Base-by-base conservation (phyloP, 2,888 invertebrate species). In the Lycia hirtaria region DNA sequence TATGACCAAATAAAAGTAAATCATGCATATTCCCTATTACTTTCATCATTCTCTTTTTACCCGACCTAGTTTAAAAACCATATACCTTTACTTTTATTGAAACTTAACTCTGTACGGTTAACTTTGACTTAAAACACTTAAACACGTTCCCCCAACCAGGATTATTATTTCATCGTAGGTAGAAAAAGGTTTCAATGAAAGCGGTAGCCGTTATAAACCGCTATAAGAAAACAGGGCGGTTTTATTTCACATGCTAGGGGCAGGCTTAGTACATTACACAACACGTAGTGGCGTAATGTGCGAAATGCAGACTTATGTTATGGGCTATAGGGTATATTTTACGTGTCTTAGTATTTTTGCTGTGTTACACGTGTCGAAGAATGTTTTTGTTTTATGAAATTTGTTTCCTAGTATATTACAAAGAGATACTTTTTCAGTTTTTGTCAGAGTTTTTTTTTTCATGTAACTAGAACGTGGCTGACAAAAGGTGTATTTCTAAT, bases 131-230 rank as follows among this genome's bases (percentile, higher is more conserved):
- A 5, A 35, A 33, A 47, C 17, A 35, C 35, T 24, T 20, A 14
- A 22, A 12, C 19, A 30, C 30, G 43, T 22, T 35, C 17, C 4
- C 37, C 14, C 22, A 7, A 37, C 22, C 22, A 14, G 35, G 22
- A 44, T 37, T 37, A 43, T 43, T 43, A 52, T 44, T 37, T 44
- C 37, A 26, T 15, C 52, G 52, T 37, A 10, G 19, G 35, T 24
- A 32, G 40, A 32, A 22, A 51, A 35, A 43, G 43, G 17, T 51
- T 43, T 24, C 40, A 52, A 44, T 52, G 44, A 37, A 52, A 52
- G 28, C 52, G 22, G 43, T 52, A 43, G 20, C 52, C 33, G 41
- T 33, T 51, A 43, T 35, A 37, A 6, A 6, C 7, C 19, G 2
- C 10, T 9, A 10, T 37, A 37, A 19, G 15, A 37, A 17, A 4